These are phyloP conservation scores for Crossaster papposus DNA, from an alignment of 53 echinoderm and acorn worm genomes.

Conservation along the genomic window DNA sequence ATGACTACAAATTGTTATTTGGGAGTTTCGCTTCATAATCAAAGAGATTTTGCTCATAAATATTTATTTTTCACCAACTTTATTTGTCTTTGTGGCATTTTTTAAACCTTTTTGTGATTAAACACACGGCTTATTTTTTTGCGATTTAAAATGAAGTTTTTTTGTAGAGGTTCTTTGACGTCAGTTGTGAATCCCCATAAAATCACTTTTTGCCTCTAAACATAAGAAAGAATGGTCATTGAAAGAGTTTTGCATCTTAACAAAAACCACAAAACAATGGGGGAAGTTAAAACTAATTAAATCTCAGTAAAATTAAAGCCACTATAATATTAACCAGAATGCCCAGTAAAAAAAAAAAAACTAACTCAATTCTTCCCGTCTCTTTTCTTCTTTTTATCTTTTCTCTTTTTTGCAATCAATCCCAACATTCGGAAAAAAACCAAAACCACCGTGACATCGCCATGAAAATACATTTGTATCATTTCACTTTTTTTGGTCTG, in stretches of 20 bases:
- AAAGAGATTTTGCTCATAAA: too few relatives aligned
- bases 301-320: background rate
- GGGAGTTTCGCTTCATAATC: too few relatives aligned
- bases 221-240: too few relatives aligned
- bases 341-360: background rate
- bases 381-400: constrained; percentile 51
- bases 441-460: constrained; percentile 13
- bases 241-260: too few relatives aligned
- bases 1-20: too few relatives aligned
- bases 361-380: constrained; percentile 6
- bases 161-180: background rate
- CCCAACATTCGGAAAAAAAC: constrained; percentile 15
- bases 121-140: too few relatives aligned
- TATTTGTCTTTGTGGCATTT: background rate
- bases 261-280: background rate
- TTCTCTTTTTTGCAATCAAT: constrained; percentile 41
- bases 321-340: background rate
- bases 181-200: too few relatives aligned
- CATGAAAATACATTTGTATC: constrained; percentile 52
- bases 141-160: too few relatives aligned
- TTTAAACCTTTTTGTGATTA: background rate
- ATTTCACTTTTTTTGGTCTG: constrained; percentile 12
- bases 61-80: background rate
- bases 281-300: background rate
- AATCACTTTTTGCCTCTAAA: too few relatives aligned